Conservation (phyloP, 2,797 vertebrate species). For the Harpagifer antarcticus region DNA sequence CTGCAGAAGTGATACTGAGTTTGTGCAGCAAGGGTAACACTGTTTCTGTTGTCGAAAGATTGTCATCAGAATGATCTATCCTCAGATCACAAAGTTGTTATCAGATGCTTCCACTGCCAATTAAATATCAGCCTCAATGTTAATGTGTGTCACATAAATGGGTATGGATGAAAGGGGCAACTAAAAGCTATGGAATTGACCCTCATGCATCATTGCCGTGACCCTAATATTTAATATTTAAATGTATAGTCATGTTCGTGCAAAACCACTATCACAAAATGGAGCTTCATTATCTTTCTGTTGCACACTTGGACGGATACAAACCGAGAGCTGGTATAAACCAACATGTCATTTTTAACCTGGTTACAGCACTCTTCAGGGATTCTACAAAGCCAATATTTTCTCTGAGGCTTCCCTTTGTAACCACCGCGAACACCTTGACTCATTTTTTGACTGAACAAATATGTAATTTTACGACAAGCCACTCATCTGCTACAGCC, state of each 20-base stretch:
- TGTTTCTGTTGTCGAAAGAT: slow-evolving; percentile 24
- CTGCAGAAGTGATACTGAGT: neutral
- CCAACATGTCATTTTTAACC: slow-evolving; percentile 63
- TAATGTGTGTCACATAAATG: slow-evolving; percentile 18
- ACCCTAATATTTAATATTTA: slow-evolving; percentile 18
- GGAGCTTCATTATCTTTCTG: slow-evolving; percentile 23
- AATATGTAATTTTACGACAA: slow-evolving; percentile 87
- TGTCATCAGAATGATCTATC: slow-evolving; percentile 21
- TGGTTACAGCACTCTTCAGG: slow-evolving; percentile 59
- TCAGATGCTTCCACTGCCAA: slow-evolving; percentile 21
- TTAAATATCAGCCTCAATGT: slow-evolving; percentile 9
- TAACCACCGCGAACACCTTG: slow-evolving; percentile 81
- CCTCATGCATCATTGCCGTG: neutral
- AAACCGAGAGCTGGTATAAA: slow-evolving; percentile 40
- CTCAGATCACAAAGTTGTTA: neutral
- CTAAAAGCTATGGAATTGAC: slow-evolving; percentile 15
- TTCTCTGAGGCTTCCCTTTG: slow-evolving; percentile 47
- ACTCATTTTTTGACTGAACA: slow-evolving; percentile 88
- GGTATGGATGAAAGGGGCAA: neutral
- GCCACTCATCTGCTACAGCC: slow-evolving; percentile 89
- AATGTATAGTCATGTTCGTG: neutral
- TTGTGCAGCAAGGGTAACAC: slow-evolving; percentile 8
- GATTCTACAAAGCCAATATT: slow-evolving; percentile 69
- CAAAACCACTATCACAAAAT: slow-evolving; percentile 3
- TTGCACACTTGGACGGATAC: slow-evolving; percentile 9